phyloP scores from a whole-genome alignment of 2,113 vertebrate genomes.

The Craseonycteris thonglongyai region DNA sequence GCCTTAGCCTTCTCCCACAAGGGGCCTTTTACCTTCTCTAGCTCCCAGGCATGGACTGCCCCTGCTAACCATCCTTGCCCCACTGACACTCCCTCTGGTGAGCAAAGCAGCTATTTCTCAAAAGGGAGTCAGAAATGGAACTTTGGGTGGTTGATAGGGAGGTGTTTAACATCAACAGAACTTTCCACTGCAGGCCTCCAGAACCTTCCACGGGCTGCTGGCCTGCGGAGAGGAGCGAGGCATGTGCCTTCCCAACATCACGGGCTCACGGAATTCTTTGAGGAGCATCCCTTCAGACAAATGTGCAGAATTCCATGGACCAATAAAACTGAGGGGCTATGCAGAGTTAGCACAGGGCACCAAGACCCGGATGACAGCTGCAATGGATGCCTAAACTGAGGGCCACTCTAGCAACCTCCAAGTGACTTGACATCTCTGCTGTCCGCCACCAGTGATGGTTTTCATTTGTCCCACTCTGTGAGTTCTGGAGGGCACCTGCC shows the following conservation, averaged over 20 bases:
- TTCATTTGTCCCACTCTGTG: not conserved
- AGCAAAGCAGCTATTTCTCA: not conserved
- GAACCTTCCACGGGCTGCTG: not conserved
- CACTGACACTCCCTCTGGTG: not conserved
- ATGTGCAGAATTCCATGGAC: not conserved
- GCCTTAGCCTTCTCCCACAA: not conserved
- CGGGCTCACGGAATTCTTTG: not conserved
- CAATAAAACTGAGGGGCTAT: not conserved
- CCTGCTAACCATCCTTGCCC: not conserved
- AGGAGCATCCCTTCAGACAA: not conserved
- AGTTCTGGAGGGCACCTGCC: not conserved
- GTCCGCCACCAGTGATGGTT: not conserved
- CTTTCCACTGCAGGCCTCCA: not conserved
- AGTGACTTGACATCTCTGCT: not conserved
- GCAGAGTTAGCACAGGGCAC: fast-evolving
- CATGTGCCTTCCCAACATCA: not conserved
- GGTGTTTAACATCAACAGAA: not conserved
- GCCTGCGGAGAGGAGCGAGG: not conserved
- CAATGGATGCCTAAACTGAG: not conserved
- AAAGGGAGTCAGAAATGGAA: not conserved
- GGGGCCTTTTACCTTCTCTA: not conserved
- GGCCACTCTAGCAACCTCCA: not conserved
- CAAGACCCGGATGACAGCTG: not conserved
- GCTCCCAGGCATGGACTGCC: fast-evolving
- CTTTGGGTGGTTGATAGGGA: not conserved